Conservation (phyloP, 2,888 invertebrate species). For the Caenorhabditis japonica region DNA sequence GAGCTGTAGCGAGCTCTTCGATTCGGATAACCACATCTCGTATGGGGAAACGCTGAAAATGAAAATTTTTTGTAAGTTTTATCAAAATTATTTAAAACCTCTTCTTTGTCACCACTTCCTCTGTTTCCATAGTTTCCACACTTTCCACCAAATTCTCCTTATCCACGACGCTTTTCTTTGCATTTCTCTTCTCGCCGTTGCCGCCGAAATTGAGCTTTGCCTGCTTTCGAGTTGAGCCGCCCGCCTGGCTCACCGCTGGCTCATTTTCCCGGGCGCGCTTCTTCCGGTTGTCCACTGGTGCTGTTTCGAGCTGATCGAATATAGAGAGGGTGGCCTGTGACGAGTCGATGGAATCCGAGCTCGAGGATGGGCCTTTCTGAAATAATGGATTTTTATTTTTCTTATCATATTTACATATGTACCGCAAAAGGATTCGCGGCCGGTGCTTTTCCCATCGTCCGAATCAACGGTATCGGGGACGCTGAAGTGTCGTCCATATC, state of each 20-base stretch:
- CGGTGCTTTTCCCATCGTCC: slow-evolving; percentile 10
- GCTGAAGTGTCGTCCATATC: slow-evolving; percentile 8
- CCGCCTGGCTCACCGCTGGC: slow-evolving; percentile 12
- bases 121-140: background rate
- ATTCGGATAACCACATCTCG: slow-evolving; percentile 56
- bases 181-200: slow-evolving; percentile 1
- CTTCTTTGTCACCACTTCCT: slow-evolving; percentile 23
- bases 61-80: background rate
- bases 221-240: slow-evolving; percentile 37
- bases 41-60: slow-evolving; percentile 51
- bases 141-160: slow-evolving; percentile 13
- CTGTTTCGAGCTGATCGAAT: slow-evolving; percentile 45
- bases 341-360: background rate
- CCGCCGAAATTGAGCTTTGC: slow-evolving; percentile 52
- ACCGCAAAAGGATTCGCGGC: slow-evolving; percentile 41
- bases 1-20: slow-evolving; percentile 35
- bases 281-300: slow-evolving; percentile 3
- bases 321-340: slow-evolving; percentile 25
- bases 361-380: background rate
- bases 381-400: background rate
- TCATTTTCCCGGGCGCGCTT: slow-evolving; percentile 21
- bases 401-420: background rate
- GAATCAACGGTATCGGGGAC: slow-evolving; percentile 16
- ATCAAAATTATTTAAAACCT: background rate
- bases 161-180: slow-evolving; percentile 1